A percentile compares a stretch with the other conserved stretches of the same genome.
Conservation (phyloP, 2,888 invertebrate species). For the Formica aserva region DNA sequence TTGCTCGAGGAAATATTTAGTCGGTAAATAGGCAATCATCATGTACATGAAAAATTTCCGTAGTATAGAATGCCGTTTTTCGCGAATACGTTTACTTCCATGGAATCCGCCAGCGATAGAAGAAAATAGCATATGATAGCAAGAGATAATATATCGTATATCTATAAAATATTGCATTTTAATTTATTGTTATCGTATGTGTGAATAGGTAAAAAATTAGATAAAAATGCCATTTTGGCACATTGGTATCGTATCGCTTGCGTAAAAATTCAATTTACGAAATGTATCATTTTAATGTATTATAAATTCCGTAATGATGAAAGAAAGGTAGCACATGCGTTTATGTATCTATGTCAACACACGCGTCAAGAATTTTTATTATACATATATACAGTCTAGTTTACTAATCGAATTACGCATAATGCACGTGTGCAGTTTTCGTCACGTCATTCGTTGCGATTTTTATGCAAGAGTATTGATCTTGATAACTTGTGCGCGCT, state of each 20-base stretch:
- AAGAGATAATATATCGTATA: background rate
- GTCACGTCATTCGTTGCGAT: slow-evolving; percentile 7
- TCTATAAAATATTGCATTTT: background rate
- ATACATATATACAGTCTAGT: background rate
- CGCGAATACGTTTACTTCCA: slow-evolving; percentile 5
- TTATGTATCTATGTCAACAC: background rate
- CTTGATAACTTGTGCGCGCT: slow-evolving; percentile 63
- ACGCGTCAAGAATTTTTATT: background rate
- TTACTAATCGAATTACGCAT: slow-evolving; percentile 8
- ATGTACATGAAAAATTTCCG: slow-evolving; percentile 4
- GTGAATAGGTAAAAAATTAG: background rate
- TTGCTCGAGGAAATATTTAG: slow-evolving; percentile 60
- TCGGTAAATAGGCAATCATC: slow-evolving; percentile 50
- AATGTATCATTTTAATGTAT: background rate
- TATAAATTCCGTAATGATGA: background rate
- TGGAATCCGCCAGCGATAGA: background rate
- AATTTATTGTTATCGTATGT: background rate
- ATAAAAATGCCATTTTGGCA: background rate
- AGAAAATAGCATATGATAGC: background rate
- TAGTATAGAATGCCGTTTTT: background rate
- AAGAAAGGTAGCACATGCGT: background rate
- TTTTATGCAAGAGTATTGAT: slow-evolving; percentile 69
- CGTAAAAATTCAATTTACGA: background rate
- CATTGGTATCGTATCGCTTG: background rate
- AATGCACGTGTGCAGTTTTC: background rate